phyloP scores from a whole-genome alignment of 2,888 invertebrate genomes.

The Agapostemon virescens region DNA sequence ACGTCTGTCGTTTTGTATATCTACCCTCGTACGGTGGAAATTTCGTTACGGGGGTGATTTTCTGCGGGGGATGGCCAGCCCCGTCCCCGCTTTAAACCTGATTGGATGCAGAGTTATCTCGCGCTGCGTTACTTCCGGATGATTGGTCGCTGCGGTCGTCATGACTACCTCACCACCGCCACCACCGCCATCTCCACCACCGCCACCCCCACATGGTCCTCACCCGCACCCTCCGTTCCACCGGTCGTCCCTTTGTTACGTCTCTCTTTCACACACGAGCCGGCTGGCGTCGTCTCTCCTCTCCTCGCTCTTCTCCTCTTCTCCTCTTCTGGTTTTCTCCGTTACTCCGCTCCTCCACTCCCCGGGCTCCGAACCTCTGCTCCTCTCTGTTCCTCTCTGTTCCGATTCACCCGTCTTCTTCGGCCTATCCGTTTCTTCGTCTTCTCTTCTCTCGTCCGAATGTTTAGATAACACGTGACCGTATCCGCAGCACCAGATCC shows the following conservation, averaged over 20 bases:
- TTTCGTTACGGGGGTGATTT: constrained; percentile 74
- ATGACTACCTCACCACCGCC: constrained; percentile 77
- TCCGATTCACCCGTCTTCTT: constrained; percentile 46
- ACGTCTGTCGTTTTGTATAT: constrained; percentile 72
- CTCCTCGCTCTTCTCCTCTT: neutral
- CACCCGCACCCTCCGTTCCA: constrained; percentile 44
- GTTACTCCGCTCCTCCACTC: neutral
- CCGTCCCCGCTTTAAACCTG: constrained; percentile 79
- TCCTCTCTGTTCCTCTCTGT: constrained; percentile 24
- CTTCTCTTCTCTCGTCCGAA: constrained; percentile 40
- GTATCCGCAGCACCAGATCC: constrained; percentile 12
- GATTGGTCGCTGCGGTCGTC: constrained; percentile 81
- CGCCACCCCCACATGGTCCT: constrained; percentile 64
- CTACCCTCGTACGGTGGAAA: constrained; percentile 74
- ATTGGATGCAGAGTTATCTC: constrained; percentile 81
- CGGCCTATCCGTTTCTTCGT: constrained; percentile 32
- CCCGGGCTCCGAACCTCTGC: neutral
- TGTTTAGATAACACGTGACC: constrained; percentile 63
- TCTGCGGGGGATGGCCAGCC: constrained; percentile 71
- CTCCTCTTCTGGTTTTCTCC: constrained; percentile 18
- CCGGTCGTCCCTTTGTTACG: constrained; percentile 38
- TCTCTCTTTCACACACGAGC: constrained; percentile 32
- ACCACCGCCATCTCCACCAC: constrained; percentile 71
- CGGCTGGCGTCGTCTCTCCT: neutral
- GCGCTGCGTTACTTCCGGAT: constrained; percentile 80